Conservation (phyloP, 2,113 vertebrate species). For the Seriola quinqueradiata region DNA sequence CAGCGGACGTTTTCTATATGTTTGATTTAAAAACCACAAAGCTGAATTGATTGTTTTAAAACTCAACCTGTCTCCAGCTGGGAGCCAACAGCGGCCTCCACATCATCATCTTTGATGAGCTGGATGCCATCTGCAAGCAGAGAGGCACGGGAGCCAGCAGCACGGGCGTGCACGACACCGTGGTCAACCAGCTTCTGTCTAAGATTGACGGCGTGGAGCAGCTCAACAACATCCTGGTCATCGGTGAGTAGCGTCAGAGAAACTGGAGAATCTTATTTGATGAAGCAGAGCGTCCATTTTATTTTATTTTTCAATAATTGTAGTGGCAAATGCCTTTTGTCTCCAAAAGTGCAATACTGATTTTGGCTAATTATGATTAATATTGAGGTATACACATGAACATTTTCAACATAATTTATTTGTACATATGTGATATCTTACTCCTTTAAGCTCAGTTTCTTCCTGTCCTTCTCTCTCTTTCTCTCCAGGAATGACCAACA, state of each 20-base stretch:
- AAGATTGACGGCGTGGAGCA: constrained; percentile 99
- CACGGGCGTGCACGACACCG: constrained; percentile 97
- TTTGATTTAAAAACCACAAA: not conserved
- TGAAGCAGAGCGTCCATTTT: too few relatives aligned
- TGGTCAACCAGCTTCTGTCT: constrained; percentile 98
- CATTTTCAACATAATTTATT: too few relatives aligned
- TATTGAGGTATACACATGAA: too few relatives aligned
- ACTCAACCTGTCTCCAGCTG: constrained; percentile 80
- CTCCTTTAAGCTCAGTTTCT: too few relatives aligned
- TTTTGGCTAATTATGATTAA: too few relatives aligned
- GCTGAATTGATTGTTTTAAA: fast-evolving
- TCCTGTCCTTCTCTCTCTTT: not conserved
- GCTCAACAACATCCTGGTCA: constrained; percentile 99
- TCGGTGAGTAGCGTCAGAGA: constrained; percentile 83
- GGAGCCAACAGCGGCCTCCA: constrained; percentile 98
- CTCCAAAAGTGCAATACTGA: too few relatives aligned
- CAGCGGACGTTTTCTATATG: fast-evolving
- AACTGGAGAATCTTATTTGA: too few relatives aligned
- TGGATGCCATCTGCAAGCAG: constrained; percentile 99
- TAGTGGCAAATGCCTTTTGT: too few relatives aligned
- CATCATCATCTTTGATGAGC: constrained; percentile 99
- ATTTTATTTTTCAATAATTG: too few relatives aligned
- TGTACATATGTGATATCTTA: too few relatives aligned
- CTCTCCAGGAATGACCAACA: constrained; percentile 96
- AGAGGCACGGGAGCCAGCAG: constrained; percentile 96